Conservation (phyloP, 2,797 vertebrate genomes). For the Iguana delicatissima region DNA sequence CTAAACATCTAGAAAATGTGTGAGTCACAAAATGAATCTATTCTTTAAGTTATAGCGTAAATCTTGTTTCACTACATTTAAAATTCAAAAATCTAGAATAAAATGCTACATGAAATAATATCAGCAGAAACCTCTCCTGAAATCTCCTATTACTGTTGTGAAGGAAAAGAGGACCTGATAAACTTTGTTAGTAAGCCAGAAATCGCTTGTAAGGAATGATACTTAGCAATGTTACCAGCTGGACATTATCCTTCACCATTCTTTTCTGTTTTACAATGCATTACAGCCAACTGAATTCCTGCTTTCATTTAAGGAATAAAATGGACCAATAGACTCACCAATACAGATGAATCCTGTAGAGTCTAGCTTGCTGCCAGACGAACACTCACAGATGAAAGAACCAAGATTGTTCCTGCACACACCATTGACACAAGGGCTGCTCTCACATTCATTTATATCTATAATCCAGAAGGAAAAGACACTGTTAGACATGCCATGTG, state of each 20-base stretch:
- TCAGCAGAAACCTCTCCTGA: not conserved
- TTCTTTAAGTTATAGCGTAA: not conserved
- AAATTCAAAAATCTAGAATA: not conserved
- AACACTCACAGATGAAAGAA: slow-evolving; percentile 83
- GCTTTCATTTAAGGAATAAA: slow-evolving; percentile 15
- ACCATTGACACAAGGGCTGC: slow-evolving; percentile 78
- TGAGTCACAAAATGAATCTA: not conserved
- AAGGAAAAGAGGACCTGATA: not conserved
- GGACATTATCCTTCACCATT: not conserved
- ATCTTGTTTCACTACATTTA: not conserved
- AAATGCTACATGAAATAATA: not conserved
- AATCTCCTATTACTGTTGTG: not conserved
- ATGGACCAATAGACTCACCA: slow-evolving; percentile 69
- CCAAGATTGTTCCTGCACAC: slow-evolving; percentile 83
- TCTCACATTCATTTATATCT: slow-evolving; percentile 85
- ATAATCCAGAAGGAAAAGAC: slow-evolving; percentile 63
- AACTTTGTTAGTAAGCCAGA: not conserved
- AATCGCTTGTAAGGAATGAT: not conserved
- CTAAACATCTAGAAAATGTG: not conserved
- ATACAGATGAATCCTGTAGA: slow-evolving; percentile 80
- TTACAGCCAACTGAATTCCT: not conserved
- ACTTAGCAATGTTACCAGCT: not conserved
- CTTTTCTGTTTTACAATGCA: slow-evolving; percentile 26
- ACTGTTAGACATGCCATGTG: slow-evolving; percentile 45
- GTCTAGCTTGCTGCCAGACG: slow-evolving; percentile 81